These are phyloP conservation scores for Formica exsecta DNA, from an alignment of 1,140 invertebrate genomes.

Conservation along the genomic window DNA sequence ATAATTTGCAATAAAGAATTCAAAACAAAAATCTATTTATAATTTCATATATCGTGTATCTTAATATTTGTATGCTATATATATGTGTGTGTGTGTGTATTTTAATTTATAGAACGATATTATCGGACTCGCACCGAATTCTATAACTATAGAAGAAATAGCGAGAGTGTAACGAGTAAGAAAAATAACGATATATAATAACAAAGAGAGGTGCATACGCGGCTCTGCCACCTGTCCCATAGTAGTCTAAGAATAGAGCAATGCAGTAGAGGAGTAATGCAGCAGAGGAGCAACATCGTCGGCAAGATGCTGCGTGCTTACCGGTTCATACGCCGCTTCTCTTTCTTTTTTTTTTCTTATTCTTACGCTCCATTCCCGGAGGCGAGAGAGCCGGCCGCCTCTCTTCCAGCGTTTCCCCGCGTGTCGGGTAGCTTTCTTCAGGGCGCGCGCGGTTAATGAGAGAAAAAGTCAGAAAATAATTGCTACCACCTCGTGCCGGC, in stretches of 20 bases:
- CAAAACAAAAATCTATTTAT: too few species aligned
- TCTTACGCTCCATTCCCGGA: conserved; percentile 69
- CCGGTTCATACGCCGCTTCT: conserved; percentile 75
- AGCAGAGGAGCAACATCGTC: conserved; percentile 70
- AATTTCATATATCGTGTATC: too few species aligned
- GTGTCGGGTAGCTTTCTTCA: conserved; percentile 51
- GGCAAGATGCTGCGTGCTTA: conserved; percentile 81
- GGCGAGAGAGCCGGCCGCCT: conserved; percentile 47
- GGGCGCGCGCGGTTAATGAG: conserved; percentile 66
- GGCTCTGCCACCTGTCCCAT: conserved; percentile 83
- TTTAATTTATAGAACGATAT: too few species aligned
- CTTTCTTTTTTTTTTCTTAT: conserved; percentile 67
- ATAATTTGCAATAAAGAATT: too few species aligned
- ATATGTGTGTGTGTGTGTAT: too few species aligned
- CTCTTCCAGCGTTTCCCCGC: conserved; percentile 32
- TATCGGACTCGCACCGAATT: conserved; percentile 32
- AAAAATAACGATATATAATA: conserved; percentile 53
- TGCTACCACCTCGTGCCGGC: conserved; percentile 58
- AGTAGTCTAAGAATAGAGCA: conserved; percentile 82
- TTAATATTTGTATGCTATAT: too few species aligned
- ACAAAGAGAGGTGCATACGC: conserved; percentile 56
- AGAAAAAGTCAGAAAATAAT: conserved; percentile 75
- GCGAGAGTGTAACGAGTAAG: conserved; percentile 54
- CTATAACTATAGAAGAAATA: conserved; percentile 71
- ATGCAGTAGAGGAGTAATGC: conserved; percentile 54